A percentile compares a stretch with the other conserved stretches of the same genome.
Conservation (phyloP, 2,888 invertebrate species). For the Mechanitis messenoides region DNA sequence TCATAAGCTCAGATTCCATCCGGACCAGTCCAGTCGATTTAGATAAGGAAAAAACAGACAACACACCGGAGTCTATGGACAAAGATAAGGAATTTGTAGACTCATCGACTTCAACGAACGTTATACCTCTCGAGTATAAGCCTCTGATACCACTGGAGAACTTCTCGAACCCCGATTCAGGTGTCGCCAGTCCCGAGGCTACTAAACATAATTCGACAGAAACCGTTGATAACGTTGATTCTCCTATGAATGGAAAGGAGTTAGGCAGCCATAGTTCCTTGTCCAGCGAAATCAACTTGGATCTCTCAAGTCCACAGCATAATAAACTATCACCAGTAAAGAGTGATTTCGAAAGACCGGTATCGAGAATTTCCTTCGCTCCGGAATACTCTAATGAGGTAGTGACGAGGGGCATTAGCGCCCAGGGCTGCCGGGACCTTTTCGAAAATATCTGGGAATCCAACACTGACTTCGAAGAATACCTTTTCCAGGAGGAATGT, state of each 20-base stretch:
- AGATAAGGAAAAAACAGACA: conserved; percentile 75
- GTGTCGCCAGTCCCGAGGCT: conserved; percentile 75
- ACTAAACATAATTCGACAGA: conserved; percentile 76
- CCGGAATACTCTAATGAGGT: conserved; percentile 65
- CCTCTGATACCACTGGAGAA: conserved; percentile 61
- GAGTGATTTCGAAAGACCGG: conserved; percentile 58
- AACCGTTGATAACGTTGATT: conserved; percentile 68
- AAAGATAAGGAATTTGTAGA: conserved; percentile 75
- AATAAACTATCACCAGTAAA: conserved; percentile 56
- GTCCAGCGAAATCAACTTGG: conserved; percentile 76
- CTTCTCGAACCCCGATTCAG: conserved; percentile 70
- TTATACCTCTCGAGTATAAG: conserved; percentile 61
- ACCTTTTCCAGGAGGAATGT: conserved; percentile 32
- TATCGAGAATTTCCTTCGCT: conserved; percentile 53
- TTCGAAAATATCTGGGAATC: conserved; percentile 61
- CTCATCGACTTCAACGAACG: conserved; percentile 49
- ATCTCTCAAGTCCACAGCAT: conserved; percentile 71
- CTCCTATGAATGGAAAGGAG: conserved; percentile 63
- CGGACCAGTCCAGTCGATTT: conserved; percentile 66
- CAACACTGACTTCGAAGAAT: conserved; percentile 46
- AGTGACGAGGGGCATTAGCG: conserved; percentile 62
- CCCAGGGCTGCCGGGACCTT: conserved; percentile 55
- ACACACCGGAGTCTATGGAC: conserved; percentile 74
- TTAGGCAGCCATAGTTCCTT: conserved; percentile 66
- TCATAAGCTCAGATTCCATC: conserved; percentile 67